Conservation (phyloP, 2,888 invertebrate genomes). For the Rhorus exstirpatorius region DNA sequence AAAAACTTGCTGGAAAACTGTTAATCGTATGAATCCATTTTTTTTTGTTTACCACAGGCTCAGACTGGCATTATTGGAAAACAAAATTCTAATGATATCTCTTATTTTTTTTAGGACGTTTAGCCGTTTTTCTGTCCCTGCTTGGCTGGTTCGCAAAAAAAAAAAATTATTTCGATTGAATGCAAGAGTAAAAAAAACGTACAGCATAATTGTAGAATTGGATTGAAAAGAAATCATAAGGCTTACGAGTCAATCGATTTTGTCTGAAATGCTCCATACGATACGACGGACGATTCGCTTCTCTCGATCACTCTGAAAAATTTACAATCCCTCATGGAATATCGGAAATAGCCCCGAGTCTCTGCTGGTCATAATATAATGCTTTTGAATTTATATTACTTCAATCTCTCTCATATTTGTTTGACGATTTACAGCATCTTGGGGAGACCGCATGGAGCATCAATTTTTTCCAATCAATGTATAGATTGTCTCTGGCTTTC, state of each 20-base stretch:
- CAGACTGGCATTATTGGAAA: too few species aligned
- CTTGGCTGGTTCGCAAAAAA: too few species aligned
- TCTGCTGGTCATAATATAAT: conserved; percentile 12
- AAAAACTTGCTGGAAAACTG: too few species aligned
- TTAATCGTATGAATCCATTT: too few species aligned
- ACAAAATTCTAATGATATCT: too few species aligned
- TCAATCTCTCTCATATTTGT: conserved; percentile 5
- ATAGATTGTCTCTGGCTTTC: background rate
- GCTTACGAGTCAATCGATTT: background rate
- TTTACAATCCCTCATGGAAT: conserved; percentile 25
- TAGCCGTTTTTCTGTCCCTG: too few species aligned
- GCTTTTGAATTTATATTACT: conserved; percentile 53
- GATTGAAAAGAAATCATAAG: background rate
- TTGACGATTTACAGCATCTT: conserved; percentile 38
- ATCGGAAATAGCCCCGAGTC: conserved; percentile 16
- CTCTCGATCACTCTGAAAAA: conserved; percentile 26
- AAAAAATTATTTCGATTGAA: too few species aligned
- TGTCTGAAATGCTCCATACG: background rate
- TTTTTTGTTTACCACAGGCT: too few species aligned
- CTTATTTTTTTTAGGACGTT: too few species aligned
- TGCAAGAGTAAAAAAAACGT: too few species aligned
- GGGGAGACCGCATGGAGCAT: background rate
- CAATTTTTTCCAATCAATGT: background rate
- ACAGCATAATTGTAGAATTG: too few species aligned
- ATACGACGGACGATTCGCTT: background rate